Evolutionary conservation across 2,888 invertebrate genomes (phyloP).

Genomic region (Drosophila maculinotata): DNA sequence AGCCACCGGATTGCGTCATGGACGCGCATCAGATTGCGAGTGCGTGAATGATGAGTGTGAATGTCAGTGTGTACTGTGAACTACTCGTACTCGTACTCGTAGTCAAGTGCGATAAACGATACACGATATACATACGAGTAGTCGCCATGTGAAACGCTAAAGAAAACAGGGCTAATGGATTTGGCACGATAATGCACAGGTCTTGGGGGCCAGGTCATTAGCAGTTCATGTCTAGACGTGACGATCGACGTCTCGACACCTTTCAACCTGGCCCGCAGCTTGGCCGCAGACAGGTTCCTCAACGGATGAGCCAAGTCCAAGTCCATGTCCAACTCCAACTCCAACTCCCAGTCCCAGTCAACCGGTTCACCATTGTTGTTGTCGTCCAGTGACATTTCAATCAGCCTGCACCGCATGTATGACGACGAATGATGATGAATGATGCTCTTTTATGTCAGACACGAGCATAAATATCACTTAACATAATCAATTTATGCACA

Average conservation of each 20-base stretch:
- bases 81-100: slow-evolving; percentile 4
- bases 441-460: slow-evolving; percentile 6
- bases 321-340: neutral
- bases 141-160: slow-evolving; percentile 8
- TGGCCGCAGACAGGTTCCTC: slow-evolving; percentile 30
- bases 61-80: slow-evolving; percentile 9
- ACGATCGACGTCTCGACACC: slow-evolving; percentile 41
- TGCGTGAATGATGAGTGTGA: slow-evolving; percentile 14
- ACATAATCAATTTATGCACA: neutral
- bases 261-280: slow-evolving; percentile 18
- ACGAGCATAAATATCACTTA: slow-evolving; percentile 9
- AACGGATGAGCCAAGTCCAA: slow-evolving; percentile 13
- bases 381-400: slow-evolving; percentile 48
- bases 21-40: slow-evolving; percentile 18
- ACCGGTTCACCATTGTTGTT: slow-evolving; percentile 30
- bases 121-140: neutral
- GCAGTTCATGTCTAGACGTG: slow-evolving; percentile 39
- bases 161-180: slow-evolving; percentile 48
- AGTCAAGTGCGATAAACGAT: slow-evolving; percentile 5
- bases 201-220: slow-evolving; percentile 49
- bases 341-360: too few species aligned
- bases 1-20: slow-evolving; percentile 57
- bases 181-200: slow-evolving; percentile 45
- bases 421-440: slow-evolving; percentile 27
- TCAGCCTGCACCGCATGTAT: slow-evolving; percentile 23